A percentile compares a stretch with the other conserved stretches of the same genome.
These are phyloP conservation scores for Drosophila santomea DNA, from an alignment of 1,140 invertebrate species.

Conservation along the genomic window DNA sequence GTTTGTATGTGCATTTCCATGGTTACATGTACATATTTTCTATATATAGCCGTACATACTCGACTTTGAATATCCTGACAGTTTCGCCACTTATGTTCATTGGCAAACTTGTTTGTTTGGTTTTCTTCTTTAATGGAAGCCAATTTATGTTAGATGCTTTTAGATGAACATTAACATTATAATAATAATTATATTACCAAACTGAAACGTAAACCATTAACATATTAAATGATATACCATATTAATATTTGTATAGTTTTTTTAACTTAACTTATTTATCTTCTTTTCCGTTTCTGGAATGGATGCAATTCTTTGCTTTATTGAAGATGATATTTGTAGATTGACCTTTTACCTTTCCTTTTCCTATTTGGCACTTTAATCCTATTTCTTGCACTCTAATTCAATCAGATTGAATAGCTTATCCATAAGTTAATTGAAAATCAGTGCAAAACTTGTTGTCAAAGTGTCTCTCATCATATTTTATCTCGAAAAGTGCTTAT, in stretches of 20 bases:
- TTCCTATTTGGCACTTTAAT: not conserved
- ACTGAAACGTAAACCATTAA: too few relatives aligned
- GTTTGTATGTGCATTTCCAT: constrained; percentile 16
- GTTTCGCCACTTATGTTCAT: constrained; percentile 9
- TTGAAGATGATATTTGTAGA: not conserved
- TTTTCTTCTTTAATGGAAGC: too few relatives aligned
- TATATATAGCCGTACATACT: not conserved
- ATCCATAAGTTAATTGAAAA: constrained; percentile 37
- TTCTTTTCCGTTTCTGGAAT: not conserved
- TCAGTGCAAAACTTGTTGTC: constrained; percentile 11
- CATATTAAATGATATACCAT: too few relatives aligned
- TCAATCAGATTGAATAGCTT: constrained; percentile 18
- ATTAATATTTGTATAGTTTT: not conserved
- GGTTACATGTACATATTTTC: not conserved
- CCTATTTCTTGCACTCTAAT: not conserved
- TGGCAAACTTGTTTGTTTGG: constrained; percentile 9
- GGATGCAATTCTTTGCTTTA: not conserved
- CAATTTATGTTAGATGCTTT: not conserved
- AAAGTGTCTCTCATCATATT: constrained; percentile 13
- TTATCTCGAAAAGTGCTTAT: constrained; percentile 9
- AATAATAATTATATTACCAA: too few relatives aligned
- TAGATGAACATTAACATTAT: too few relatives aligned
- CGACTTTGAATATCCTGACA: constrained; percentile 6
- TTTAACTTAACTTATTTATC: too few relatives aligned
- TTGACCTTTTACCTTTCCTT: not conserved